Evolutionary conservation across 2,797 vertebrate genomes (phyloP).

Genomic region (Presbytis comata): DNA sequence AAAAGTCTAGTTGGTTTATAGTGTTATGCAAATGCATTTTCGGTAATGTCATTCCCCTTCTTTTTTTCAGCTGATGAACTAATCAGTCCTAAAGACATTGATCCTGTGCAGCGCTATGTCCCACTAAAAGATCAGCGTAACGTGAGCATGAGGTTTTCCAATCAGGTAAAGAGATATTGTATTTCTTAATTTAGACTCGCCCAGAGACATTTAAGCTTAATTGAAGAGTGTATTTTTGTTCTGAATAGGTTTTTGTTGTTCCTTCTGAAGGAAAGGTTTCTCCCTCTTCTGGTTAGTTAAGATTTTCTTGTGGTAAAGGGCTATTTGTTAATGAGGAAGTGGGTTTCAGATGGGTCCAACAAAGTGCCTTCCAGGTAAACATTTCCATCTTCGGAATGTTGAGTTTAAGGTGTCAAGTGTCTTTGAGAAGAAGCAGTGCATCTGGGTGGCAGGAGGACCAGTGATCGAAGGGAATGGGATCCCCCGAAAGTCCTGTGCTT

Average conservation of each 20-base stretch:
- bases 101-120: constrained; percentile 93
- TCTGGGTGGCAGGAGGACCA: too few relatives aligned
- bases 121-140: constrained; percentile 92
- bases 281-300: background rate
- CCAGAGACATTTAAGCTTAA: background rate
- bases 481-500: background rate
- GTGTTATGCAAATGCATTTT: background rate
- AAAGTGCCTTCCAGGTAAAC: background rate
- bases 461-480: background rate
- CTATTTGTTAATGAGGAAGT: background rate
- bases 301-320: background rate
- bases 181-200: constrained; percentile 68
- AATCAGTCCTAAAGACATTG: constrained; percentile 95
- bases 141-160: constrained; percentile 97
- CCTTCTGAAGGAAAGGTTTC: background rate
- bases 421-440: background rate
- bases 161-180: constrained; percentile 89
- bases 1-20: background rate
- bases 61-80: constrained; percentile 91
- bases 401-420: background rate
- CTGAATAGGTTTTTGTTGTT: background rate
- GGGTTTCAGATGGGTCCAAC: background rate
- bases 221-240: background rate
- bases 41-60: background rate
- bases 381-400: background rate